Evolutionary conservation across 2,797 vertebrate genomes (phyloP), one percentile per base, ranked within the genome.

Genomic region (Chiroxiphia lanceolata): DNA sequence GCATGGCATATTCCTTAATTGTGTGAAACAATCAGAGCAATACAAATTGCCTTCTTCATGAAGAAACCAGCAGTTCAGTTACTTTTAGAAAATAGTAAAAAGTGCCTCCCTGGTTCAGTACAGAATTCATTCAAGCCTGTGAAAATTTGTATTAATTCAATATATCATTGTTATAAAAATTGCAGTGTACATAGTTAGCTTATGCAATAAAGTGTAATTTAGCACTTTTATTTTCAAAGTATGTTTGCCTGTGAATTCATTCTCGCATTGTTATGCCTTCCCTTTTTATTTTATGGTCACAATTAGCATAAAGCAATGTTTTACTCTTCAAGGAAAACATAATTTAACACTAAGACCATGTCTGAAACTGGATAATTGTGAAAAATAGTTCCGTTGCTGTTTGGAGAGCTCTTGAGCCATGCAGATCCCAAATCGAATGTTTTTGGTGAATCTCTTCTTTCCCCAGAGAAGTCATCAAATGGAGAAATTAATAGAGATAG

Each of bases 131-230:
- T 91, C 90, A 93, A 92, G 91, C 74, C 75, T 90, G 57, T 69
- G 77, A 94, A 96, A 91, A 80, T 83, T 54, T 86, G 61, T 95
- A 97, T 97, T 97, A 97, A 96, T 96, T 95, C 53, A 9, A 87
- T 97, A 94, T 78, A 95, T 97, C 96, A 95, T 74, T 87, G 71
- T 82, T 93, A 80, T 45, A 87, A 94, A 94, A 94, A 74, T 45
- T 61, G 40, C 69, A 78, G 42, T 80, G 82, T 83, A 78, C 47
- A 56, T 90, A 57, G 74, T 74, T 96, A 88, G 56, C 79, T 90
- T 81, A 92, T 74, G 88, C 65, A 95, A 90, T 94, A 94, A 85
- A 91, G 25, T 4, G 3, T 87, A 96, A 96, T 94, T 95, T 95
- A 95, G 61, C 68, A 31, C 59, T 96, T 87, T 78, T 94, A 77